A percentile compares a stretch with the other conserved stretches of the same genome.
These are phyloP conservation scores for Phalanger gymnotis DNA, from an alignment of 2,797 vertebrate species.

Conservation along the genomic window DNA sequence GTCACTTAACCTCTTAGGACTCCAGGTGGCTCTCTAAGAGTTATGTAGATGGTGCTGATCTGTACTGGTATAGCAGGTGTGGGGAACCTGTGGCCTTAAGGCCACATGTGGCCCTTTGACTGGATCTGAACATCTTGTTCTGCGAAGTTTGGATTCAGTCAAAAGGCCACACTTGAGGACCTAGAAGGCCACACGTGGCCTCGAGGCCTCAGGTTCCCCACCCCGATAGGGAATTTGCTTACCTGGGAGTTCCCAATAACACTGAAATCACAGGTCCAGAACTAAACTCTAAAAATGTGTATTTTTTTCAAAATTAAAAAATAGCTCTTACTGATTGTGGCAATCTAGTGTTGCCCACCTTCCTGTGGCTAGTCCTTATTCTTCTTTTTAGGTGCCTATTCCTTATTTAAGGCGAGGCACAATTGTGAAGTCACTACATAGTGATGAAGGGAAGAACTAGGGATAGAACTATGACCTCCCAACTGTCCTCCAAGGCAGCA, in stretches of 20 bases:
- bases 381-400: background rate
- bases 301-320: background rate
- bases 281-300: background rate
- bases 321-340: background rate
- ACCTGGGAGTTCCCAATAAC: background rate
- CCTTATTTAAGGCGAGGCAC: background rate
- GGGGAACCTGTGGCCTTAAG: too few species aligned
- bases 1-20: too few species aligned
- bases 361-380: background rate
- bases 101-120: too few species aligned
- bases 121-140: too few species aligned
- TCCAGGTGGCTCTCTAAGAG: too few species aligned
- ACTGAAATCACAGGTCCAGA: background rate
- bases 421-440: background rate
- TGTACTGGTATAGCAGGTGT: too few species aligned
- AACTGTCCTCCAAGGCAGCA: background rate
- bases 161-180: too few species aligned
- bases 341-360: background rate
- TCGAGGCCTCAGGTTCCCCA: too few species aligned
- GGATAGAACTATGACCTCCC: background rate
- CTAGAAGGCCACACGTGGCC: too few species aligned
- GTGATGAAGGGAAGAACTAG: background rate
- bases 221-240: background rate
- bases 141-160: too few species aligned
- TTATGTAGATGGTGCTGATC: too few species aligned